phyloP scores from a whole-genome alignment of 2,797 vertebrate genomes.

The Cyclura pinguis region DNA sequence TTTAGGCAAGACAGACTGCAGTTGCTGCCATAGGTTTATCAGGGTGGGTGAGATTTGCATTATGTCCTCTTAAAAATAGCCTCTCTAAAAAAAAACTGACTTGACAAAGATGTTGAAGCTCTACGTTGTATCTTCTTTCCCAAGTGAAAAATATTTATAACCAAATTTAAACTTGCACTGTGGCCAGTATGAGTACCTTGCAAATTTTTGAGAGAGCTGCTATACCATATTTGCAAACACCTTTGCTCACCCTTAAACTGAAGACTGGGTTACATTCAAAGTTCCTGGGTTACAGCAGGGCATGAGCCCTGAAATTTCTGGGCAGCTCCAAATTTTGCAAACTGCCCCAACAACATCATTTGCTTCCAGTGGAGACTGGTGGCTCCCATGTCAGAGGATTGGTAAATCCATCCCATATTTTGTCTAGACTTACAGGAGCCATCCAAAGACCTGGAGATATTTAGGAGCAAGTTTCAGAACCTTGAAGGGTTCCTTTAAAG shows the following conservation, averaged over 20 bases:
- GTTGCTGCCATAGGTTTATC: slow-evolving; percentile 65
- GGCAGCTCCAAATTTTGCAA: neutral
- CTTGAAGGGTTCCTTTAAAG: too few relatives aligned
- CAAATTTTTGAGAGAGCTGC: neutral
- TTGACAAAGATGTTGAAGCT: slow-evolving; percentile 43
- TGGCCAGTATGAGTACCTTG: neutral
- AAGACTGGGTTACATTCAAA: neutral
- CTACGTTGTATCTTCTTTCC: slow-evolving; percentile 59
- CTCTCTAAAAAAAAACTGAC: slow-evolving; percentile 31
- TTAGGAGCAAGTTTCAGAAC: too few relatives aligned
- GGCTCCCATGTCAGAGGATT: too few relatives aligned
- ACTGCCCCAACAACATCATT: neutral
- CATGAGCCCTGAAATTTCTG: neutral
- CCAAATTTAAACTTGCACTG: slow-evolving; percentile 35
- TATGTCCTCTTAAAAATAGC: slow-evolving; percentile 45
- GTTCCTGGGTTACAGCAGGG: neutral
- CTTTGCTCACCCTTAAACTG: slow-evolving; percentile 8
- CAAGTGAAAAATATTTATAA: slow-evolving; percentile 50
- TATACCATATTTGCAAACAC: neutral
- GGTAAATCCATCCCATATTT: too few relatives aligned
- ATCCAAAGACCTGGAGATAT: too few relatives aligned
- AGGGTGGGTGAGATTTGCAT: slow-evolving; percentile 64
- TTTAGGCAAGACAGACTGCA: slow-evolving; percentile 70
- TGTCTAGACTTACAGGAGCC: too few relatives aligned
- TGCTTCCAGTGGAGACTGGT: too few relatives aligned